Evolutionary conservation across 2,797 vertebrate species (phyloP), one percentile per base, ranked within the genome.

Genomic region (Dendrocincla tyrannina): DNA sequence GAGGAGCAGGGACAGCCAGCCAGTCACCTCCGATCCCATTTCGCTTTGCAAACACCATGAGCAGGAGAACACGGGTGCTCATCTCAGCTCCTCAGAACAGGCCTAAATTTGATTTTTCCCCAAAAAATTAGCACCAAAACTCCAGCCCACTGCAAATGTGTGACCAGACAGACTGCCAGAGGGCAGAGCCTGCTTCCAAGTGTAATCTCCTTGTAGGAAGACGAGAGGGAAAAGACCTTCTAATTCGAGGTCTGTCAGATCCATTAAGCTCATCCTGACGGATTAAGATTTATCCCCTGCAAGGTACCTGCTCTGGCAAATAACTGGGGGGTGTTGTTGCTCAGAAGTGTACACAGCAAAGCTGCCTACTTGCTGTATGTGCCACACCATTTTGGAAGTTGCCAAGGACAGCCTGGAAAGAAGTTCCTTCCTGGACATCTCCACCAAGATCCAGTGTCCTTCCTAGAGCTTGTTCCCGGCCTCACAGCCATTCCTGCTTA

Each of bases 21-120:
- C 89, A 50, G 82, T 5, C 74, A 73, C 88, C 85, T 83, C 70
- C 2, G 0, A 8, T 7, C 9, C 28, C 14, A 4, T 16, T 52
- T n/a, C 0, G 0, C 17, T 49, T 44, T 63, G 32, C 74, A 88
- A 35, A 63, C 72, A 22, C 47, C 27, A 22, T 3, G 0, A 76
- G 11, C 0, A 3, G 19, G 6, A 0, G 32, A 47, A 30, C 24
- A 11, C 0, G 1, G 12, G 42, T 8, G 28, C 27, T 77, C 12
- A 4, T 13, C 39, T 41, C 18, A 2, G 2, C 33, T 35, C 30
- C 39, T 67, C 41, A 53, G 32, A 33, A 91, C 2, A 1, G 42
- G 41, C 20, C 32, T 32, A 30, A 10, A 24, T 32, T 63, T 4
- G 25, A 25, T 9, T 55, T 46, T 75, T 67, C 30, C 3, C 8